These are phyloP conservation scores for Trididemnum clinides DNA, from an alignment of 23 tunicate genomes.

Conservation along the genomic window DNA sequence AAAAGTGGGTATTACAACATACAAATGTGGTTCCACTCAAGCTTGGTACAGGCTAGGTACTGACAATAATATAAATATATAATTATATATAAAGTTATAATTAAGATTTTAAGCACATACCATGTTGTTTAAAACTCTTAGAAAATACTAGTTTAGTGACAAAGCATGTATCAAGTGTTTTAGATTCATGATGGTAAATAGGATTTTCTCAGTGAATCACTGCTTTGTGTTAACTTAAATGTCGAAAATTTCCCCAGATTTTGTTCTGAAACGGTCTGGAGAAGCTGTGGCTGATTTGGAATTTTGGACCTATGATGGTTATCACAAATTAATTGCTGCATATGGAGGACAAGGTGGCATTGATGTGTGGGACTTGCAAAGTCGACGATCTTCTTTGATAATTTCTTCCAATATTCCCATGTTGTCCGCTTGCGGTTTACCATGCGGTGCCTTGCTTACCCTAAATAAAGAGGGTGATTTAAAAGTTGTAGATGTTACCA, in stretches of 20 bases:
- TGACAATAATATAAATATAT: too few relatives aligned
- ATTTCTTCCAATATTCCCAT: slow-evolving; percentile 40
- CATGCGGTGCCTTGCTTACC: slow-evolving; percentile 36
- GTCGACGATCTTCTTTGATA: slow-evolving; percentile 20
- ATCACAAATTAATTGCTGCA: slow-evolving; percentile 40
- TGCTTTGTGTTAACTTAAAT: too few relatives aligned
- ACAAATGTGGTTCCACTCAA: too few relatives aligned
- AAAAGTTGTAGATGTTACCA: slow-evolving; percentile 3
- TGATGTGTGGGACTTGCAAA: slow-evolving; percentile 58
- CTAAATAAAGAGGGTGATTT: slow-evolving; percentile 69
- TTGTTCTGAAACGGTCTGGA: slow-evolving; percentile 31
- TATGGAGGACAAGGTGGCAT: slow-evolving; percentile 65
- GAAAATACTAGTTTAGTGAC: too few relatives aligned
- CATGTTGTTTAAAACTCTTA: too few relatives aligned
- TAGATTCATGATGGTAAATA: too few relatives aligned
- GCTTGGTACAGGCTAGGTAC: too few relatives aligned
- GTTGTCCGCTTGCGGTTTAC: slow-evolving; percentile 43
- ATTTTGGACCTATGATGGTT: slow-evolving; percentile 13
- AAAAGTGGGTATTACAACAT: too few relatives aligned
- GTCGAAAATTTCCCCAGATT: slow-evolving; percentile 43
- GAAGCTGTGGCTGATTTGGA: slow-evolving; percentile 38
- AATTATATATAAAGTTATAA: too few relatives aligned
- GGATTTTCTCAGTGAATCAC: too few relatives aligned
- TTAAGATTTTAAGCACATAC: too few relatives aligned
- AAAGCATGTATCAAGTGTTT: too few relatives aligned